A percentile compares a stretch with the other conserved stretches of the same genome.
phyloP scores from a whole-genome alignment of 2,113 vertebrate genomes.

The Coptodon rendalli region DNA sequence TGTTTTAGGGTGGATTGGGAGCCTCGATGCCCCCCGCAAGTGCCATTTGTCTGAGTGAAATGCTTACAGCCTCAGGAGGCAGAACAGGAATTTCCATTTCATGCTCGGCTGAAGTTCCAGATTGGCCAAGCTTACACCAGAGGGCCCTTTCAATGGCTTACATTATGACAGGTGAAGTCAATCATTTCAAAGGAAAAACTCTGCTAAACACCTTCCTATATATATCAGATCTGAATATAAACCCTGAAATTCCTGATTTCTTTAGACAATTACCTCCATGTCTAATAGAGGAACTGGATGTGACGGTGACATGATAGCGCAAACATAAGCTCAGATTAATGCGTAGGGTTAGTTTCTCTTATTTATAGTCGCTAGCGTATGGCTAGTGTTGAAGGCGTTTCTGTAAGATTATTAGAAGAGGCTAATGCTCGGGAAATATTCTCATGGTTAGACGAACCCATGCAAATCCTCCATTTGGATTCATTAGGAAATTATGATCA shows the following conservation, averaged over 20 bases:
- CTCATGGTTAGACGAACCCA: neutral
- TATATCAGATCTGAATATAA: neutral
- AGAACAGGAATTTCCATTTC: slow-evolving; percentile 42
- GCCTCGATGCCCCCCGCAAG: neutral
- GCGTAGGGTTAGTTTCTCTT: neutral
- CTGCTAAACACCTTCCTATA: neutral
- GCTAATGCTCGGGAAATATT: neutral
- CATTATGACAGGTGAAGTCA: slow-evolving; percentile 19
- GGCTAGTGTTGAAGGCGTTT: neutral
- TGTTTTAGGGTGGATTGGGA: neutral
- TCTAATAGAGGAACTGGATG: neutral
- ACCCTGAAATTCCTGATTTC: neutral
- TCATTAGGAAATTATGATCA: neutral
- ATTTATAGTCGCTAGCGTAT: neutral
- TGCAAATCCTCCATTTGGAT: neutral
- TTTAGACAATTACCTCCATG: neutral
- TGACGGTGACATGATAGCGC: neutral
- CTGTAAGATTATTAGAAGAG: neutral
- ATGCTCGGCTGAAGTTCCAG: slow-evolving; percentile 36
- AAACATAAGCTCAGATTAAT: neutral
- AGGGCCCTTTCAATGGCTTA: neutral
- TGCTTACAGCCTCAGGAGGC: neutral
- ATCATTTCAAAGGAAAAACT: slow-evolving; percentile 10
- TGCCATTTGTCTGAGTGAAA: slow-evolving; percentile 17
- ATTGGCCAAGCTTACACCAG: slow-evolving; percentile 10